Evolutionary conservation across 1,140 invertebrate species (phyloP).

Genomic region (Pseudomyrmex dendroicus): DNA sequence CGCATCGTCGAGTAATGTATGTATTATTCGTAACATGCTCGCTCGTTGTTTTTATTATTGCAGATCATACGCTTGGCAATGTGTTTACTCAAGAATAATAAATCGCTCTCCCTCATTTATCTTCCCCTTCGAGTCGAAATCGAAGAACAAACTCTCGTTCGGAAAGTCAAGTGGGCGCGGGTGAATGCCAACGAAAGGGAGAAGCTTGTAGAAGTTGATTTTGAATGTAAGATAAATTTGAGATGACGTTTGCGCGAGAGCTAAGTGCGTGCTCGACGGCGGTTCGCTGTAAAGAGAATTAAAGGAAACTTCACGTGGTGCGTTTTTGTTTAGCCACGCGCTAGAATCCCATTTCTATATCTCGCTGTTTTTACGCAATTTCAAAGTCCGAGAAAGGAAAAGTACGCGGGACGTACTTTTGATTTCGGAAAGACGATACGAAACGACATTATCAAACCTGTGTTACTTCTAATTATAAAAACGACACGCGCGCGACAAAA

Average conservation of each 20-base stretch:
- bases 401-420: neutral
- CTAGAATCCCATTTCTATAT: neutral
- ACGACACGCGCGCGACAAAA: neutral
- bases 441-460: constrained; percentile 4
- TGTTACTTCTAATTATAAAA: constrained; percentile 11
- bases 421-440: neutral
- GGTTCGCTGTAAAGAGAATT: constrained; percentile 32
- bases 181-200: constrained; percentile 5
- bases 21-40: too few species aligned
- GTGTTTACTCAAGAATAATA: constrained; percentile 5
- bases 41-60: neutral
- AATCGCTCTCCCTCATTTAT: neutral
- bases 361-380: neutral
- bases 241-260: neutral
- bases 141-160: neutral
- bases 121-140: neutral
- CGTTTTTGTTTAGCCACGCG: neutral
- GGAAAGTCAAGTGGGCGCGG: neutral
- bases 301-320: neutral
- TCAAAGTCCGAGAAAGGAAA: neutral
- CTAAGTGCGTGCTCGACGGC: constrained; percentile 1
- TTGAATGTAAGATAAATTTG: constrained; percentile 21
- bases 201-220: constrained; percentile 57
- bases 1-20: too few species aligned
- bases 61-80: neutral